Conservation (phyloP, 2,113 vertebrate genomes). For the Petroica traversi region DNA sequence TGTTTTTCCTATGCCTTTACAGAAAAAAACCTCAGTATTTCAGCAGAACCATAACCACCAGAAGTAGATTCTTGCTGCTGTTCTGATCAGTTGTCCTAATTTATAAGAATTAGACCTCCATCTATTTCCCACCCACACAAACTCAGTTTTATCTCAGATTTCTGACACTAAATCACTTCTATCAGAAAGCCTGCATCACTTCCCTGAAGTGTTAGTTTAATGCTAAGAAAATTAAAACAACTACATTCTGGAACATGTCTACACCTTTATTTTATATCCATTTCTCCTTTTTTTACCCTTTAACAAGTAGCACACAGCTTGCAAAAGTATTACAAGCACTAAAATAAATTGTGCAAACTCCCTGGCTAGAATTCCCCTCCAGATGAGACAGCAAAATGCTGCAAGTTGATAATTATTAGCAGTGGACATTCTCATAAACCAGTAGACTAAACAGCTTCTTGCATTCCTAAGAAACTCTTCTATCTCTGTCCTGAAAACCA, state of each 20-base stretch:
- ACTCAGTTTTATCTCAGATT: conserved; percentile 3
- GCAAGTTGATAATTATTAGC: background rate
- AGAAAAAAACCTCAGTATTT: background rate
- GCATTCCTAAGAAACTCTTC: background rate
- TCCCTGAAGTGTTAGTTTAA: background rate
- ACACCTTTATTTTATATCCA: background rate
- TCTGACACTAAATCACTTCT: conserved; percentile 36
- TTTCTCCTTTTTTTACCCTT: background rate
- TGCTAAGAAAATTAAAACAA: conserved; percentile 13
- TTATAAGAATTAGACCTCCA: background rate
- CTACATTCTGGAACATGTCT: background rate
- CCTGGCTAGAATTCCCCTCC: background rate
- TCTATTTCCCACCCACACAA: conserved; percentile 35
- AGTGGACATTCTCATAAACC: background rate
- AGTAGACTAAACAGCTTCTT: background rate
- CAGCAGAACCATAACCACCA: background rate
- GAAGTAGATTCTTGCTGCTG: background rate
- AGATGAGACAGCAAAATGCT: background rate
- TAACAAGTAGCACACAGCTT: background rate
- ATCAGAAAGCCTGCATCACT: background rate
- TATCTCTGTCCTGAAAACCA: background rate
- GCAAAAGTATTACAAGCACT: background rate
- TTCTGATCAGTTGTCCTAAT: background rate
- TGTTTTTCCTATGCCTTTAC: background rate
- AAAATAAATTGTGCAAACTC: background rate